Base-by-base conservation (phyloP, 1,140 invertebrate species). In the Psix sp. region DNA sequence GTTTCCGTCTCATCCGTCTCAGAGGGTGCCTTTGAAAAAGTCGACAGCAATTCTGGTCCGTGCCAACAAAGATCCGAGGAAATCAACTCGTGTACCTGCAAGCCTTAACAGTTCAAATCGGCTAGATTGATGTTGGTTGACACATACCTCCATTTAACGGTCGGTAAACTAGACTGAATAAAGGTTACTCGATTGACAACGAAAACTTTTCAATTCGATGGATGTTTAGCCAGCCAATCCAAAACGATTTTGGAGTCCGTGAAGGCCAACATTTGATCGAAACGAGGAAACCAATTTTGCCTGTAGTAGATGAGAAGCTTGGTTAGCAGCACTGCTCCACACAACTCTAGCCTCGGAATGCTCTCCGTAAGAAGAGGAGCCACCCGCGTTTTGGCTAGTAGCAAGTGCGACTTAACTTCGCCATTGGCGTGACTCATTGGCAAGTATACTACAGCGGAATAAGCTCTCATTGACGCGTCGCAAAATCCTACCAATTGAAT, bases 351-450 rank as follows among this genome's bases (percentile, higher is more conserved):
- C 39, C 80, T 15, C 9, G 80, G 81, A 21, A 84, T 36, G 2
- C 81, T 74, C n/a, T 56, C 16, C 10, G 35, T 60, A 67, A 80
- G 80, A 10, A 84, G 16, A 2, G 82, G 83, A 11, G 82, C 77
- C 10, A 86, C 77, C 59, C 71, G 63, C 9, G 81, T 77, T 70
- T 84, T 85, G 5, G 33, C 13, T 11, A 5, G n/a, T 5, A 35
- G 10, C 3, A 35, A 13, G 13, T 35, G 1, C 2, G 11, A 5
- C 6, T 35, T 5, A 2, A 11, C 1, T 35, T 11, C 13, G n/a
- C 33, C 33, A 35, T 11, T 14, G n/a, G n/a, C n/a, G 1, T 13
- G 6, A 13, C 13, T 10, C 13, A 11, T 11, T 4, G 3, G 13
- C n/a, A 35, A 14, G 6, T 13, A 35, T 5, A 35, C 33, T 35